Conservation (phyloP, 2,113 vertebrate genomes). For the Tor tambroides region DNA sequence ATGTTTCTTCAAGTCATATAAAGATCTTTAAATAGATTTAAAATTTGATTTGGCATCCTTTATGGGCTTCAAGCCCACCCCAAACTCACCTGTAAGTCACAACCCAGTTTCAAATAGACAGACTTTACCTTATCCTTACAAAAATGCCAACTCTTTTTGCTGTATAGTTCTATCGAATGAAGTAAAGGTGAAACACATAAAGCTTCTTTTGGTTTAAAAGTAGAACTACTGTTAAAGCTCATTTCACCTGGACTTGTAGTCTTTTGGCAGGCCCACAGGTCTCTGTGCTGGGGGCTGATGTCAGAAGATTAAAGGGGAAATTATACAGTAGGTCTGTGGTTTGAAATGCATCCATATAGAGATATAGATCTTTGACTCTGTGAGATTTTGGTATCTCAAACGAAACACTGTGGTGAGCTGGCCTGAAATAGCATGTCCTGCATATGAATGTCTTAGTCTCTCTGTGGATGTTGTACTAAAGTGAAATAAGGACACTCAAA, state of each 20-base stretch:
- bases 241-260: neutral
- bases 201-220: neutral
- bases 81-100: neutral
- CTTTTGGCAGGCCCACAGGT: conserved; percentile 5
- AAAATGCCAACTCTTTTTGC: neutral
- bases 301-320: conserved; percentile 29
- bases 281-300: neutral
- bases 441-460: neutral
- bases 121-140: no score
- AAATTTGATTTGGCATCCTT: neutral
- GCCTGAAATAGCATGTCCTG: conserved; percentile 1
- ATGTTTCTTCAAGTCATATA: neutral
- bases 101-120: neutral
- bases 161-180: neutral
- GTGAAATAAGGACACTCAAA: conserved; percentile 14
- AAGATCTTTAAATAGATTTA: neutral
- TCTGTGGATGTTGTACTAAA: conserved; percentile 4
- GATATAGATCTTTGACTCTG: conserved; percentile 20
- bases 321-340: conserved; percentile 28
- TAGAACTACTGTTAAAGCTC: neutral
- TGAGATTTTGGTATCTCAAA: conserved; percentile 18
- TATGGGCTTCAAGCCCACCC: neutral
- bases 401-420: neutral
- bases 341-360: conserved; percentile 16
- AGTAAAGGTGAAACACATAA: neutral